Conservation (phyloP, 2,888 invertebrate species). For the Apocheima hispidaria region DNA sequence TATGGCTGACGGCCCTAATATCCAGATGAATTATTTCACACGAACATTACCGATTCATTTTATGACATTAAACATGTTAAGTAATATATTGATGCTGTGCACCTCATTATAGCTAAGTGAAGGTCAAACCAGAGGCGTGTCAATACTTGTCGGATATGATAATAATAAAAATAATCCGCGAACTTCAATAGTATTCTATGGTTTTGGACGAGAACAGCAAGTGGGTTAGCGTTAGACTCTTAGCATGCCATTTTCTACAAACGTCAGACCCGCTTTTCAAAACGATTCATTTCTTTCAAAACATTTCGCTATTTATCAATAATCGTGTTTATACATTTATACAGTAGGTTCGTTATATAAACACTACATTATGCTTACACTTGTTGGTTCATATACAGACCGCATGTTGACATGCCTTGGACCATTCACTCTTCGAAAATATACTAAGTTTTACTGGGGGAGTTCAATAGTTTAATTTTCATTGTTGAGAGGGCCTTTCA, state of each 20-base stretch:
- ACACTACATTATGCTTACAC: slow-evolving; percentile 55
- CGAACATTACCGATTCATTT: slow-evolving; percentile 9
- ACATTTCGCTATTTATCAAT: slow-evolving; percentile 73
- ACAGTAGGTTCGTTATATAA: slow-evolving; percentile 55
- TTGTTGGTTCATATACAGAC: slow-evolving; percentile 41
- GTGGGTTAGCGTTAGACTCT: slow-evolving; percentile 24
- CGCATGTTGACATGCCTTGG: slow-evolving; percentile 37
- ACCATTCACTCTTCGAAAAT: slow-evolving; percentile 27
- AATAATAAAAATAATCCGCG: slow-evolving; percentile 1
- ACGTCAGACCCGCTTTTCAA: slow-evolving; percentile 61
- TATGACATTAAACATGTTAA: slow-evolving; percentile 5
- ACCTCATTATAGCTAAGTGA: slow-evolving; percentile 20
- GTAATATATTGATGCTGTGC: slow-evolving; percentile 1
- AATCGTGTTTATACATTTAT: slow-evolving; percentile 57
- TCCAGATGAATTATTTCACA: slow-evolving; percentile 24
- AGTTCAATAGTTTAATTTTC: slow-evolving; percentile 22
- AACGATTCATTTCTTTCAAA: slow-evolving; percentile 48
- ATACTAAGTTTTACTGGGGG: slow-evolving; percentile 25
- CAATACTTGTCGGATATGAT: slow-evolving; percentile 20
- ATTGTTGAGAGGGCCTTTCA: slow-evolving; percentile 44
- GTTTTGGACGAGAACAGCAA: neutral
- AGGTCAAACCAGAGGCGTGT: slow-evolving; percentile 29
- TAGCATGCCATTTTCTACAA: slow-evolving; percentile 6
- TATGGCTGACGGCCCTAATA: slow-evolving; percentile 10
- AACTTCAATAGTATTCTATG: neutral